These are phyloP conservation scores for Sitodiplosis mosellana DNA, from an alignment of 1,140 invertebrate species.

Conservation along the genomic window DNA sequence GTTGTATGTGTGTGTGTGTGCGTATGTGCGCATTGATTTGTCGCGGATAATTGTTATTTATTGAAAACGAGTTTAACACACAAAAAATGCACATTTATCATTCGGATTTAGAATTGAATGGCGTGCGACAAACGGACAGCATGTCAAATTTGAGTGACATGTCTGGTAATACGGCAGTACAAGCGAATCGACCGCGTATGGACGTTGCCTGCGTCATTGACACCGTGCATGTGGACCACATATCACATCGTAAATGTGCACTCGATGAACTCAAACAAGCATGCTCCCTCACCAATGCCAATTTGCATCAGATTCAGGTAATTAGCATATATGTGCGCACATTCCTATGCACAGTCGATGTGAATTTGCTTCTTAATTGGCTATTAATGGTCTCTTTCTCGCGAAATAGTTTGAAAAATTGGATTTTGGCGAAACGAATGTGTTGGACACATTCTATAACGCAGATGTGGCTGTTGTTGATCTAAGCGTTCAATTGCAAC, in stretches of 20 bases:
- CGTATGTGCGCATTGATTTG: no score
- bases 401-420: conserved; percentile 57
- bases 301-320: conserved; percentile 69
- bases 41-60: no score
- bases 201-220: conserved; percentile 85
- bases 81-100: no score
- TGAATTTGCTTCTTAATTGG: conserved; percentile 1
- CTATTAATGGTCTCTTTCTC: conserved; percentile 5
- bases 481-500: conserved; percentile 75
- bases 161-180: conserved; percentile 38
- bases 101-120: background rate
- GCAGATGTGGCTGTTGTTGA: conserved; percentile 96
- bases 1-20: no score
- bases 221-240: conserved; percentile 47
- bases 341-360: background rate
- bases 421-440: conserved; percentile 72
- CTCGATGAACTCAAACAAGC: conserved; percentile 70
- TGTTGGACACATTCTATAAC: conserved; percentile 80
- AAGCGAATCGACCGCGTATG: conserved; percentile 44
- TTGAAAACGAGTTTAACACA: no score
- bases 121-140: conserved; percentile 4
- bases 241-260: conserved; percentile 55
- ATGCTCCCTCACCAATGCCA: conserved; percentile 56
- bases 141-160: conserved; percentile 33
- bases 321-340: conserved; percentile 1